Base-by-base conservation (phyloP, 2,797 vertebrate species). In the Pipistrellus kuhlii region DNA sequence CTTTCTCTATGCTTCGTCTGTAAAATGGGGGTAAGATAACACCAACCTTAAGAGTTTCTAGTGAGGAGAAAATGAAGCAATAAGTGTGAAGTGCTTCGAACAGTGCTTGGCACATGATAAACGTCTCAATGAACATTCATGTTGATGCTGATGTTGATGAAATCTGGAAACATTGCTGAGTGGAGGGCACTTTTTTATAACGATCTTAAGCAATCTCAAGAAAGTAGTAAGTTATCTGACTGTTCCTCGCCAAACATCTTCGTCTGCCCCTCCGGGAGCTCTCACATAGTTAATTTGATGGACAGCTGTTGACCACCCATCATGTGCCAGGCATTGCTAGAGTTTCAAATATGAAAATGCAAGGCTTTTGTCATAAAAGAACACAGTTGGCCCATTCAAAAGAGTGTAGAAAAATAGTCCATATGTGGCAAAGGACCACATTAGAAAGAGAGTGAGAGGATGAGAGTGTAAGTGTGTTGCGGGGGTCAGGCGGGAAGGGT, bases 91-190 rank as follows among this genome's bases (percentile, higher is more conserved):
- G 59, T 66, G 38, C 87, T 32, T 71, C 1, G 27, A 51, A 32
- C 15, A 30, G 32, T 23, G 5, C 1, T 27, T 23, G 12, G 17
- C 44, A 13, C 0, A 0, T 20, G 13, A 2, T 15, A 15, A 20
- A 27, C 23, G 25, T 15, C 30, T 62, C 38, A 14, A 20, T 30
- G n/a, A 23, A 53, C 9, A 0, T 64, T 32, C 17, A 8, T 9
- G 7, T 73, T 41, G 38, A 20, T 57, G 27, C 53, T 27, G 59
- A 4, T 62, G 9, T 13, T 53, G 57, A 21, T 53, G 48, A 38
- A 84, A 27, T 8, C 1, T 69, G 55, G 38, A 83, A 38, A 57
- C 64, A 32, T 5, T 46, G 76, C 15, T 55, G 25, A 41, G 38
- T 72, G 8, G 64, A 80, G 46, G 64, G 5, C 13, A 68, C 57